Conservation (phyloP, 1,140 invertebrate species). For the Drosophila nikananu region DNA sequence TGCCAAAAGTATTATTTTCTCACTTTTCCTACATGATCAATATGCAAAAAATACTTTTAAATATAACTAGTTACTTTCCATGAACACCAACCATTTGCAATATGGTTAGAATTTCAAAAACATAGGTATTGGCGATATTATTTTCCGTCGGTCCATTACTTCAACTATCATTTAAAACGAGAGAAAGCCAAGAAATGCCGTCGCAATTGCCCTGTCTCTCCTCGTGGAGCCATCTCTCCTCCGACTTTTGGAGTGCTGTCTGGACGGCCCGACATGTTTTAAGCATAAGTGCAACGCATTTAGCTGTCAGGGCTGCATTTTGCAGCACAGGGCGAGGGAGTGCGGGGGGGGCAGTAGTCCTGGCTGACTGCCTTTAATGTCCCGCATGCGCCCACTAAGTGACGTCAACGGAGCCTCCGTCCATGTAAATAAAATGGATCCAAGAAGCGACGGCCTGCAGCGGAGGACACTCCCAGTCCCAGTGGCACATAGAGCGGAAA, state of each 20-base stretch:
- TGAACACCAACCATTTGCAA: no score
- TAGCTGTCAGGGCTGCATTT: constrained; percentile 76
- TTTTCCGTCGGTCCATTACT: constrained; percentile 31
- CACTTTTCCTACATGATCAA: no score
- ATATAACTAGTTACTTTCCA: no score
- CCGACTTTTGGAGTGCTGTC: constrained; percentile 73
- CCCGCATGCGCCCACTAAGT: constrained; percentile 49
- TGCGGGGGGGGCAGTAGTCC: constrained; percentile 18
- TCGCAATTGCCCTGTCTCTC: constrained; percentile 9
- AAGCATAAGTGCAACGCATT: constrained; percentile 84
- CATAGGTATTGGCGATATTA: not conserved
- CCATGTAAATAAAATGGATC: constrained; percentile 70
- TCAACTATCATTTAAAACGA: constrained; percentile 41
- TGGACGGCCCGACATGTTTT: constrained; percentile 78
- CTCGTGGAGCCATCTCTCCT: constrained; percentile 15
- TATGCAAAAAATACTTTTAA: no score
- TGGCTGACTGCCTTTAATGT: constrained; percentile 70
- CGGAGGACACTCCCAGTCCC: constrained; percentile 15
- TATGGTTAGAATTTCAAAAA: not conserved
- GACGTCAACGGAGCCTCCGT: constrained; percentile 43
- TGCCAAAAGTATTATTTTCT: not conserved
- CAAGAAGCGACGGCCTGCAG: constrained; percentile 36
- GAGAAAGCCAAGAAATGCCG: constrained; percentile 30
- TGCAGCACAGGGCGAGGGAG: constrained; percentile 4
- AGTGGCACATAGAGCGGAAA: constrained; percentile 44